Conservation (phyloP, 1,140 invertebrate genomes). For the Lerema accius region DNA sequence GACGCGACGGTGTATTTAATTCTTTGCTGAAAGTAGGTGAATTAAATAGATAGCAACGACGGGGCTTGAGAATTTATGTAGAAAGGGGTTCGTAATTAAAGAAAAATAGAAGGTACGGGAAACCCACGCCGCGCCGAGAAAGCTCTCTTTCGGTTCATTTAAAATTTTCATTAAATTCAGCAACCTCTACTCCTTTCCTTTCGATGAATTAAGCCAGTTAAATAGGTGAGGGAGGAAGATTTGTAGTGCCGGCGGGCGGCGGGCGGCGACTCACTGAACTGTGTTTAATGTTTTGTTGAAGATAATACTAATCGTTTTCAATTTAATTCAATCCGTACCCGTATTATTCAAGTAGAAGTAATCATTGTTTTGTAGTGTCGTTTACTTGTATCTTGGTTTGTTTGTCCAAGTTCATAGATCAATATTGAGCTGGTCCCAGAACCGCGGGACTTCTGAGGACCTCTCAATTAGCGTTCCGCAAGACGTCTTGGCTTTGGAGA, state of each 20-base stretch:
- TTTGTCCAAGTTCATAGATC: too few relatives aligned
- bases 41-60: constrained; percentile 10
- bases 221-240: not conserved
- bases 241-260: not conserved
- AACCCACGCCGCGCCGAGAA: not conserved
- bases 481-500: too few relatives aligned
- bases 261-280: too few relatives aligned
- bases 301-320: too few relatives aligned
- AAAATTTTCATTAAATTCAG: constrained; percentile 29
- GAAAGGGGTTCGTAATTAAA: constrained; percentile 34
- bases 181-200: not conserved
- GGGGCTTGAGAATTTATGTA: constrained; percentile 34
- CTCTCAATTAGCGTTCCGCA: too few relatives aligned
- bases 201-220: not conserved
- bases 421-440: too few relatives aligned
- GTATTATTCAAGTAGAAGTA: too few relatives aligned
- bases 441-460: too few relatives aligned
- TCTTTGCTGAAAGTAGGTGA: constrained; percentile 2
- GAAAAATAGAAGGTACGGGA: constrained; percentile 17
- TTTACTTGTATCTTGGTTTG: too few relatives aligned
- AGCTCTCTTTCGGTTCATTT: constrained; percentile 29
- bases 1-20: not conserved
- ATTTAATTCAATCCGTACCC: too few relatives aligned
- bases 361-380: too few relatives aligned
- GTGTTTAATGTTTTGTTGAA: too few relatives aligned